A percentile compares a stretch with the other conserved stretches of the same genome.
Evolutionary conservation across 2,888 invertebrate species (phyloP).

Genomic region (Himalopsyche japonica): DNA sequence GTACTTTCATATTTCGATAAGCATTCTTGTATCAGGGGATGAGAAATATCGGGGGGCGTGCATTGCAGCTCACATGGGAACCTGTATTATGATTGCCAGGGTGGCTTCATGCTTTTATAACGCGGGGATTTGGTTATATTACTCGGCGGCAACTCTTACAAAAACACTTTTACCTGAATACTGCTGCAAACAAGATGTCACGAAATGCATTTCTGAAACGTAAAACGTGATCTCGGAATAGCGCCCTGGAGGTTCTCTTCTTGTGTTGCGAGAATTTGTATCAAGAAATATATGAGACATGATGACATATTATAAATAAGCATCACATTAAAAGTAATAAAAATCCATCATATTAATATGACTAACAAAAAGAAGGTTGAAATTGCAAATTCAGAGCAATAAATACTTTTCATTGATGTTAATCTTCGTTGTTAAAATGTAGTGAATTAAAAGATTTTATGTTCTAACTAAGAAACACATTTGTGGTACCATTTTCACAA

Average conservation of each 20-base stretch:
- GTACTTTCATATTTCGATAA: conserved; percentile 36
- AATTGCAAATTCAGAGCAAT: no score
- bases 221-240: conserved; percentile 21
- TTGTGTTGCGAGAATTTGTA: conserved; percentile 7
- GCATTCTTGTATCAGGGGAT: conserved; percentile 3
- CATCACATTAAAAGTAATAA: background rate
- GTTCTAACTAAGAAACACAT: no score
- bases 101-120: conserved; percentile 37
- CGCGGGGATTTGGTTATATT: conserved; percentile 39
- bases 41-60: background rate
- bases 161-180: conserved; percentile 38
- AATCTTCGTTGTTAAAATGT: no score
- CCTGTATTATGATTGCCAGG: conserved; percentile 37
- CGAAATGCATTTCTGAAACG: conserved; percentile 20
- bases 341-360: background rate
- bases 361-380: no score
- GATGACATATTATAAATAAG: background rate
- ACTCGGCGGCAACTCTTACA: conserved; percentile 22
- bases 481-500: no score
- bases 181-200: conserved; percentile 34
- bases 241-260: conserved; percentile 22
- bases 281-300: background rate
- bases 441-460: no score
- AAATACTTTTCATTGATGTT: no score
- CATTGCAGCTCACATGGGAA: conserved; percentile 5